These are phyloP conservation scores for Polyommatus iphigenia DNA, from an alignment of 2,888 invertebrate genomes.

Conservation along the genomic window DNA sequence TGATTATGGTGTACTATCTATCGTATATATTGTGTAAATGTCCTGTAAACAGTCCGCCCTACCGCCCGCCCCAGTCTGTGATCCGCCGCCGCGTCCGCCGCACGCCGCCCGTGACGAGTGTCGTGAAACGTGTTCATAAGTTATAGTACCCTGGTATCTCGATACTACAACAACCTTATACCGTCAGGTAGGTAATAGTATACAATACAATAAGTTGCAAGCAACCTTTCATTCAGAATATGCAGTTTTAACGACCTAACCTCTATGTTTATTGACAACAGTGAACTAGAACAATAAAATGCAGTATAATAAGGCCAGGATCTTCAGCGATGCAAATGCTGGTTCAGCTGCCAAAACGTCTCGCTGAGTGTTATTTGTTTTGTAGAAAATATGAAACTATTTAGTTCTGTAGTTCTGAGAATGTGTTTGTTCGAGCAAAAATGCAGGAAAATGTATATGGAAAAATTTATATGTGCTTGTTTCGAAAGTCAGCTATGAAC, in stretches of 20 bases:
- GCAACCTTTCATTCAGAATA: neutral
- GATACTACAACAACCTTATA: neutral
- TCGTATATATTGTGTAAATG: neutral
- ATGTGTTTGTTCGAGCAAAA: neutral
- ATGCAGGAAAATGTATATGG: no score
- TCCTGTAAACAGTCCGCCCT: constrained; percentile 42
- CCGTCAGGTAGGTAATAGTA: neutral
- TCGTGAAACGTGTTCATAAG: constrained; percentile 46
- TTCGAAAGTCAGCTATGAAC: no score
- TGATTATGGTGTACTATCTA: neutral
- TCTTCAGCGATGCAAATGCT: neutral
- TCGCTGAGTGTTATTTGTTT: neutral
- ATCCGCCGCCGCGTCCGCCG: constrained; percentile 53
- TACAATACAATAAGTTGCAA: neutral
- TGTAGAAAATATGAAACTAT: neutral
- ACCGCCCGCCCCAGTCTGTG: constrained; percentile 61
- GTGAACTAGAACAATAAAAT: constrained; percentile 16
- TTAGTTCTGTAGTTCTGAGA: neutral
- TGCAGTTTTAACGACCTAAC: neutral
- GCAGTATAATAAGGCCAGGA: constrained; percentile 16
- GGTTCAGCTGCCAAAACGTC: neutral
- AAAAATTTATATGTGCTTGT: no score
- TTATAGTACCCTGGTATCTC: neutral
- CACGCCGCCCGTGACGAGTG: constrained; percentile 62
- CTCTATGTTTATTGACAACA: constrained; percentile 2